Conservation (phyloP, 2,888 invertebrate genomes). For the Eretmocerus hayati region DNA sequence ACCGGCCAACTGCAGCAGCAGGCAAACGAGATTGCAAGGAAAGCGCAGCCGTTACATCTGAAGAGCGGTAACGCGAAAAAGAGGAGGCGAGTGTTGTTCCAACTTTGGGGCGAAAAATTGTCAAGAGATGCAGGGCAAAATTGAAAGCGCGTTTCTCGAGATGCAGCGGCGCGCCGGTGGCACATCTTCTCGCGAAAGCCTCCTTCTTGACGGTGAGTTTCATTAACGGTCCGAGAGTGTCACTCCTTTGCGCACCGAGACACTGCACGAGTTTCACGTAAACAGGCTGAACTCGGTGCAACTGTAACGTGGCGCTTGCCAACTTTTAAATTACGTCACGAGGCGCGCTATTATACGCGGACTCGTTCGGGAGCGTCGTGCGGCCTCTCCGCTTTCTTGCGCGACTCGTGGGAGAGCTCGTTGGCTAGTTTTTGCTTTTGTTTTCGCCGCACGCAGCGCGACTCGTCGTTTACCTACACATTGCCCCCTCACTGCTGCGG, state of each 20-base stretch:
- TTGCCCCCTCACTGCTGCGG: too few relatives aligned
- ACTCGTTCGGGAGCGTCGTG: not conserved
- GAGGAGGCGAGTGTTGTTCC: not conserved
- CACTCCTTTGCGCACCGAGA: too few relatives aligned
- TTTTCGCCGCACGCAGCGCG: not conserved
- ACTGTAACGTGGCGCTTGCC: too few relatives aligned
- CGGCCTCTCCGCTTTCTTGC: not conserved
- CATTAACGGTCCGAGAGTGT: slow-evolving; percentile 38
- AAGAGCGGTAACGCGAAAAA: not conserved
- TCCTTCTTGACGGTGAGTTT: slow-evolving; percentile 40
- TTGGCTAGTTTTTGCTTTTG: not conserved
- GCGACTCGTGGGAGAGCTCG: not conserved
- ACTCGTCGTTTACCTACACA: not conserved
- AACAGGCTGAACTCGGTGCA: not conserved
- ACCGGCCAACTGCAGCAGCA: not conserved
- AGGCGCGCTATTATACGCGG: slow-evolving; percentile 13
- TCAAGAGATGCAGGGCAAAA: slow-evolving; percentile 29
- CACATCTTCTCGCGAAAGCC: too few relatives aligned
- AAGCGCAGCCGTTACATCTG: too few relatives aligned
- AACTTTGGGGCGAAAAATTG: slow-evolving; percentile 3
- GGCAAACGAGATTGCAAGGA: slow-evolving; percentile 9
- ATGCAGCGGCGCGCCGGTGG: too few relatives aligned
- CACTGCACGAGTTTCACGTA: slow-evolving; percentile 4
- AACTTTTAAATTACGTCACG: slow-evolving; percentile 45
- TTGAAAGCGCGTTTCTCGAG: slow-evolving; percentile 42